Base-by-base conservation (phyloP, 53 echinoderm and acorn worm species). In the Actinopyga echinites region DNA sequence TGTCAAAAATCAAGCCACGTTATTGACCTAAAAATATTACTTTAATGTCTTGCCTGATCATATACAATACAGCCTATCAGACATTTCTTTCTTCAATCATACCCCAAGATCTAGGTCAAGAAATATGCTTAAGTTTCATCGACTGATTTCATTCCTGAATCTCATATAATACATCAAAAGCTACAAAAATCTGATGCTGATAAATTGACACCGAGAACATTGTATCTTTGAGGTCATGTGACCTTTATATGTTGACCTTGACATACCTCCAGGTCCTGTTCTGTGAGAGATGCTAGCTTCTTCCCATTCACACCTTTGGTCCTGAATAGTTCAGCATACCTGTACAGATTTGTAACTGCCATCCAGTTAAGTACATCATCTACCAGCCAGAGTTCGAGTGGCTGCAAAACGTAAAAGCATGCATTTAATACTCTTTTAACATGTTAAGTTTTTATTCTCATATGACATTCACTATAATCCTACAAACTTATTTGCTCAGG, bases 351-450 rank as follows among this genome's bases (percentile, higher is more conserved):
- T 12, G 96, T 96, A 53, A 94, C 96, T 10, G 96, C 94, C 96
- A 96, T 96, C 96, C 96, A 96, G 64, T 94, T 94, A 43, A 92
- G 79, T 52, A 96, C 90, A 73, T 96, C 90, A 10, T 96, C 91
- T 1, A 94, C 84, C 1, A 25, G 36, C 96, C 96, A 96, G 37
- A 88, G 83, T 20, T 84, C 60, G 0, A 96, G 65, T 67, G 88
- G 90, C 96, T 96, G 80, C 6, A 31, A 75, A 56, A 54, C 20
- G 30, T 10, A 43, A 75, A 38, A 75, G n/a, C 8, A 15, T 69
- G 17, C n/a, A n/a, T n/a, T n/a, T n/a, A n/a, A n/a, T n/a, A n/a
- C n/a, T n/a, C n/a, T n/a, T n/a, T n/a, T n/a, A n/a, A n/a, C n/a
- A n/a, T n/a, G n/a, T n/a, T n/a, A n/a, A n/a, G n/a, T n/a, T n/a